Percentiles rank a stretch among this genome's conserved stretches.
phyloP scores from a whole-genome alignment of 2,113 vertebrate genomes.

The Syrrhaptes paradoxus region DNA sequence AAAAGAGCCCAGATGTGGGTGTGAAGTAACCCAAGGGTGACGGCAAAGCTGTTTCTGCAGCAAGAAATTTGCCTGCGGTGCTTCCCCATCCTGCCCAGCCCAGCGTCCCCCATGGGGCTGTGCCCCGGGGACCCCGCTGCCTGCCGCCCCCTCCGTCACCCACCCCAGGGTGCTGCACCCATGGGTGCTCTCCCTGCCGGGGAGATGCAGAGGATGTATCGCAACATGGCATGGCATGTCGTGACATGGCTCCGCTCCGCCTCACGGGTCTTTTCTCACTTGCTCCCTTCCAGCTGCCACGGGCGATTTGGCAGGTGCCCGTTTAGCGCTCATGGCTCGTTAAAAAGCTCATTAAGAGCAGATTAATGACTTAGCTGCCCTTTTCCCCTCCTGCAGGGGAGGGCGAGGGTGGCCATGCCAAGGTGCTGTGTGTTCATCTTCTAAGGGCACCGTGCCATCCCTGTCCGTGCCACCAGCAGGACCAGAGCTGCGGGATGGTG shows the following conservation, averaged over 20 bases:
- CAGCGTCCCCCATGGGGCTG: background rate
- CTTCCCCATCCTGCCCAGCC: constrained; percentile 5
- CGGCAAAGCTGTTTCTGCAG: background rate
- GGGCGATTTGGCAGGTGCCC: background rate
- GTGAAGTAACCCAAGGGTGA: background rate
- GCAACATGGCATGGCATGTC: accelerated
- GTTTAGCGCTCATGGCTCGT: background rate
- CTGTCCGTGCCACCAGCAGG: background rate
- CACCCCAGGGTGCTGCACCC: background rate
- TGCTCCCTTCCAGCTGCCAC: background rate
- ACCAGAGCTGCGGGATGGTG: accelerated
- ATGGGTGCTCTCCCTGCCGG: background rate
- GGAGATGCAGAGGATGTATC: background rate
- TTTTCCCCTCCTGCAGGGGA: background rate
- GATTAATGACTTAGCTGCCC: constrained; percentile 1
- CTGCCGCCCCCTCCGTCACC: background rate
- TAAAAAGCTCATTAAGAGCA: background rate
- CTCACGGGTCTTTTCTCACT: background rate
- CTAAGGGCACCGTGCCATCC: background rate
- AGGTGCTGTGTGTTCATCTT: background rate
- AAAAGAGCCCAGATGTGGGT: background rate
- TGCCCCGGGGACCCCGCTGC: background rate
- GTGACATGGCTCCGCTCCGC: background rate
- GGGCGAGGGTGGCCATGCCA: accelerated
- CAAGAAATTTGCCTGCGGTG: background rate